Percentiles rank a stretch among this genome's conserved stretches.
phyloP scores from a whole-genome alignment of 2,888 invertebrate species.

The Spisula subtruncata region DNA sequence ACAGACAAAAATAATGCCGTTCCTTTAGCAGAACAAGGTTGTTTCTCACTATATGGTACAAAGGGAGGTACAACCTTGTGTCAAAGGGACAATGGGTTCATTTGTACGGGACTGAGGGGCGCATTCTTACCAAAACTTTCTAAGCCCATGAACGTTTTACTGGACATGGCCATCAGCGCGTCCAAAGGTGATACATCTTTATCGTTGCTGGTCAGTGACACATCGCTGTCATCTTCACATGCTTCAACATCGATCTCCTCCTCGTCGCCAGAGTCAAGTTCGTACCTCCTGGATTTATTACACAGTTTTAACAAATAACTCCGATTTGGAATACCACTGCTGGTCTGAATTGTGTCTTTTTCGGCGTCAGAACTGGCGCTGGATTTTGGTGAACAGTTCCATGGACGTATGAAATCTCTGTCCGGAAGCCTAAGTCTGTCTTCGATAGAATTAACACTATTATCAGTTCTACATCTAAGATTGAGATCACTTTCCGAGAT shows the following conservation, averaged over 20 bases:
- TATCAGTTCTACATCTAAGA: neutral
- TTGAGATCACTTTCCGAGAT: neutral
- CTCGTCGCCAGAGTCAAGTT: slow-evolving; percentile 68
- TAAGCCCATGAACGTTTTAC: slow-evolving; percentile 97
- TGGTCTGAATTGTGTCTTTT: slow-evolving; percentile 12
- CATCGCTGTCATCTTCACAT: slow-evolving; percentile 65
- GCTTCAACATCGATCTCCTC: slow-evolving; percentile 79
- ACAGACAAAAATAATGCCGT: neutral
- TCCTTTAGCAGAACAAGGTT: too few relatives aligned
- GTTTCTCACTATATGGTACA: too few relatives aligned
- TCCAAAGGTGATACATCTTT: slow-evolving; percentile 93
- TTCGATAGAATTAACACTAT: neutral
- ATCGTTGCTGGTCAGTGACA: slow-evolving; percentile 57
- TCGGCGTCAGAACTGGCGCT: slow-evolving; percentile 36
- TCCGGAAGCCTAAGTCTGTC: neutral
- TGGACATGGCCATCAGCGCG: slow-evolving; percentile 98
- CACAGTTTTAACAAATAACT: slow-evolving; percentile 69
- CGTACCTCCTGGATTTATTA: slow-evolving; percentile 49
- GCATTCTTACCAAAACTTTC: slow-evolving; percentile 87
- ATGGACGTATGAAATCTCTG: slow-evolving; percentile 30
- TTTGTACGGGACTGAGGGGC: neutral
- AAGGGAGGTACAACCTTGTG: too few relatives aligned
- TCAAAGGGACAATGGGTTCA: too few relatives aligned
- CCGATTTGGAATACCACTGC: slow-evolving; percentile 29
- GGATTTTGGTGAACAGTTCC: slow-evolving; percentile 44